Percentiles rank a stretch among this genome's conserved stretches.
Conservation (phyloP, 2,888 invertebrate species). For the Chloromyia formosa region DNA sequence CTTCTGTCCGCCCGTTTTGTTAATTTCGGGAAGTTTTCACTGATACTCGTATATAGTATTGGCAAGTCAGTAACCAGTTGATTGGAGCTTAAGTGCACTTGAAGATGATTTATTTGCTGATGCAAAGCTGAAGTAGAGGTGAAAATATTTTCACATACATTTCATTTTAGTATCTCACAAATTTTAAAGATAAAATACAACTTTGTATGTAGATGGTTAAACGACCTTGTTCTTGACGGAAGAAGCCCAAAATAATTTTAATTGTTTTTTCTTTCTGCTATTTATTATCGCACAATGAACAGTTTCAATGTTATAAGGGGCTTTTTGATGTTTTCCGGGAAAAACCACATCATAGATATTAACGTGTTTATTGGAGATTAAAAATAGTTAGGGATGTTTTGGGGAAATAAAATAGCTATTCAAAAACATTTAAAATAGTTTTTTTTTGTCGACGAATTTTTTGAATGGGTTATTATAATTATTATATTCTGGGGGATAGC, state of each 20-base stretch:
- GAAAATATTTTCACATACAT: slow-evolving; percentile 1
- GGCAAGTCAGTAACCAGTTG: not conserved
- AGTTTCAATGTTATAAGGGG: not conserved
- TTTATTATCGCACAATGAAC: no score
- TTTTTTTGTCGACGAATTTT: no score
- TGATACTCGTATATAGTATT: not conserved
- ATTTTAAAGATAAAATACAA: not conserved
- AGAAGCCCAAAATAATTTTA: not conserved
- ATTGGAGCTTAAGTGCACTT: slow-evolving; percentile 2
- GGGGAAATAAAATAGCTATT: no score
- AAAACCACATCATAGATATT: no score
- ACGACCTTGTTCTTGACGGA: not conserved
- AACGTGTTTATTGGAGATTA: no score
- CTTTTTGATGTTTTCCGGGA: no score
- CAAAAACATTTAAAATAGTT: no score
- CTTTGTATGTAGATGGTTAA: not conserved
- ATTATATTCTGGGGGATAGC: no score
- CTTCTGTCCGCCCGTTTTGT: not conserved
- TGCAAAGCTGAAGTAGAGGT: not conserved
- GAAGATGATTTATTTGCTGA: slow-evolving; percentile 13
- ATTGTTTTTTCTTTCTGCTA: no score
- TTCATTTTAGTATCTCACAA: not conserved
- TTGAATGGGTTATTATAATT: no score
- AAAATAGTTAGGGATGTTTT: no score
- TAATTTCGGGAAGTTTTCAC: not conserved